These are phyloP conservation scores for Tipula confusa DNA, from an alignment of 2,888 invertebrate species.

Conservation along the genomic window DNA sequence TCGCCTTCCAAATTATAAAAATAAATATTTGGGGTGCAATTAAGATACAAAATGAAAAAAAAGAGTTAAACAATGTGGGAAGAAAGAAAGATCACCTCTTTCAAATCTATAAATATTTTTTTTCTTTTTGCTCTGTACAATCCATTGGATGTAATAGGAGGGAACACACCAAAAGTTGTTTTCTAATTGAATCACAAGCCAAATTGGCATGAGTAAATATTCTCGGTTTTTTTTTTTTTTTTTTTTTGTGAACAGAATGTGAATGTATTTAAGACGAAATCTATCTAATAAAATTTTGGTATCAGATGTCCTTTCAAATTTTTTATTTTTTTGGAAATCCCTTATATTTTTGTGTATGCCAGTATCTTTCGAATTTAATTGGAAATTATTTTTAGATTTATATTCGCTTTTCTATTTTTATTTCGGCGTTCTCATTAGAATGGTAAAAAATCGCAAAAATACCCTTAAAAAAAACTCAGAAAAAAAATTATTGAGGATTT, in stretches of 20 bases:
- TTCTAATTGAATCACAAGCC: neutral
- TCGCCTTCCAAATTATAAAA: constrained; percentile 3
- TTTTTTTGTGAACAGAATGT: neutral
- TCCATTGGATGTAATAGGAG: neutral
- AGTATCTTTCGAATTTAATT: constrained; percentile 20
- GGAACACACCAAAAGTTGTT: neutral
- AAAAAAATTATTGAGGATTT: constrained; percentile 20
- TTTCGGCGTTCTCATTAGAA: neutral
- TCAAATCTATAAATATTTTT: constrained; percentile 12
- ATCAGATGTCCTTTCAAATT: constrained; percentile 12
- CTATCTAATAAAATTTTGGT: neutral
- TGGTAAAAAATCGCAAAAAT: neutral
- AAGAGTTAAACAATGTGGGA: neutral
- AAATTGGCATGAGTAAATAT: constrained; percentile 12
- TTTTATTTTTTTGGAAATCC: neutral
- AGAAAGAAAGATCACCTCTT: neutral
- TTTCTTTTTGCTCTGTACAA: neutral
- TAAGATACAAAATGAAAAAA: neutral
- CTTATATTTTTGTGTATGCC: neutral
- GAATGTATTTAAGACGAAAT: constrained; percentile 3
- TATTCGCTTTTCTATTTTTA: constrained; percentile 3
- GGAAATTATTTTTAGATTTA: constrained; percentile 25
- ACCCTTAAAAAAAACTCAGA: neutral
- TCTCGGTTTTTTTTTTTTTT: neutral
- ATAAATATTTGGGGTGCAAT: constrained; percentile 25